Base-by-base conservation (phyloP, 2,797 vertebrate species). In the Chrysocyon brachyurus region DNA sequence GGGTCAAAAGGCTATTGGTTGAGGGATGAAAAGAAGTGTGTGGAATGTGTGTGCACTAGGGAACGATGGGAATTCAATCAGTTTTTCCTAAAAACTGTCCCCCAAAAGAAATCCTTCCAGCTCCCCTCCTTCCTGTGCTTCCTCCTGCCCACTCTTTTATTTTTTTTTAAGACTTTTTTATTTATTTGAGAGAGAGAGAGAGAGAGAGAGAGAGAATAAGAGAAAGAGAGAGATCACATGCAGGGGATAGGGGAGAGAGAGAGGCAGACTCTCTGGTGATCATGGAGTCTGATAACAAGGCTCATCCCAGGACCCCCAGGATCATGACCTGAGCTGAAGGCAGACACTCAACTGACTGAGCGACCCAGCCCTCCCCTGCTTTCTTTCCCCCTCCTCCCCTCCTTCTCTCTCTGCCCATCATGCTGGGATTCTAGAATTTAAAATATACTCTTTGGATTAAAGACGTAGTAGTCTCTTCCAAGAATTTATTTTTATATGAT, bases 401-500 rank as follows among this genome's bases (percentile, higher is more conserved):
- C 19, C 82, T n/a, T 56, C 3, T 52, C 46, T 77, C 5, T 56
- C 7, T 22, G 14, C 11, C 56, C 2, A 1, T 63, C 2, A 17
- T 57, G 57, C 75, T 90, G 46, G 21, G 33, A 93, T 49, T 87
- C 52, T 95, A 79, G 40, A 63, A 6, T 91, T 95, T 79, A 70
- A 70, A 85, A 83, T 52, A 14, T 56, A 10, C 40, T 86, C 40
- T 79, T 52, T 83, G 61, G 52, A 63, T 95, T 64, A 40, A 83
- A 73, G 57, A 52, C 9, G 1, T 14, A 64, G 28, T 46, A 19
- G 26, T 10, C 15, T 57, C 56, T 77, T 66, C 79, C 31, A 73
- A 70, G 75, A 78, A 59, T 95, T 90, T 90, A 36, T 95, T 82
- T 96, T 98, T 57, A n/a, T 68, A 28, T 72, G 70, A 31, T 66